phyloP scores from a whole-genome alignment of 2,888 invertebrate genomes.

The Stegophylla sp. region DNA sequence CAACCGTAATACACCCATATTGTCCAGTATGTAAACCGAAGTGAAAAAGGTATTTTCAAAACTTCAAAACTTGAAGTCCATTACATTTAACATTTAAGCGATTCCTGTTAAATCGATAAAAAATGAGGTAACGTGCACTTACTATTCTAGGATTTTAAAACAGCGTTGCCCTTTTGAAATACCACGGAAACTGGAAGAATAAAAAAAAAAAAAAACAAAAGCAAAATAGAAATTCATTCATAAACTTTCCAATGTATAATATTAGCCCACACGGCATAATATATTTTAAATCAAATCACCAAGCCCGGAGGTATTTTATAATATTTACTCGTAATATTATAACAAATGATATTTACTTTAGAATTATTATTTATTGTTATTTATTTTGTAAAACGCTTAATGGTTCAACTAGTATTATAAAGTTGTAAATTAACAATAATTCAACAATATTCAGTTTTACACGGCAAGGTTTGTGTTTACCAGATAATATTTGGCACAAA shows the following conservation, averaged over 20 bases:
- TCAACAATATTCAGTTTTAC: not conserved
- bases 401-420: not conserved
- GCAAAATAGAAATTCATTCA: not conserved
- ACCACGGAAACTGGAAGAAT: too few relatives aligned
- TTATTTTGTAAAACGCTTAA: not conserved
- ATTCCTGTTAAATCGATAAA: too few relatives aligned
- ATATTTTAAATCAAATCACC: not conserved
- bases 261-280: not conserved
- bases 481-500: slow-evolving; percentile 16
- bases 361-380: not conserved
- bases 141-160: too few relatives aligned
- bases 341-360: not conserved
- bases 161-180: too few relatives aligned
- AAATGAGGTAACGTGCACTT: too few relatives aligned
- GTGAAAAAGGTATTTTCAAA: too few relatives aligned
- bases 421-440: not conserved
- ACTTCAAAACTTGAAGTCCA: too few relatives aligned
- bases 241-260: not conserved
- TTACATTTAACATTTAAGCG: too few relatives aligned
- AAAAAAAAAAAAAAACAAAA: not conserved
- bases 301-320: not conserved
- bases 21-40: too few relatives aligned
- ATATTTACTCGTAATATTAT: not conserved
- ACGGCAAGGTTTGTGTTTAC: slow-evolving; percentile 21
- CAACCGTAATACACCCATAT: too few relatives aligned